phyloP scores from a whole-genome alignment of 2,888 invertebrate species.

The Conistra vaccinii region DNA sequence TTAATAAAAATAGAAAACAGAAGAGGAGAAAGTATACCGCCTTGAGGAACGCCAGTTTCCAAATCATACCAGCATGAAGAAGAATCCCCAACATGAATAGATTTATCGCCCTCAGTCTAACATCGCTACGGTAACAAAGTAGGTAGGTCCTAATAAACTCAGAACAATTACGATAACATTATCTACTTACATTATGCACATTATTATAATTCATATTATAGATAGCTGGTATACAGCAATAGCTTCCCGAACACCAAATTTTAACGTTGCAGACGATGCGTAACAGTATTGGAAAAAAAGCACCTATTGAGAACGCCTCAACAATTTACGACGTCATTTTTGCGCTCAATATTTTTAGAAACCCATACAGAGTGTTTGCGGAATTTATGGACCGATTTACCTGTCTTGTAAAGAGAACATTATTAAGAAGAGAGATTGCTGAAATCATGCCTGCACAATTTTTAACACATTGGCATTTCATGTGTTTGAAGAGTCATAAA shows the following conservation, averaged over 20 bases:
- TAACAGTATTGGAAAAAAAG: constrained; percentile 26
- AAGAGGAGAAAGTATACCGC: too few species aligned
- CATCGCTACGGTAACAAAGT: not conserved
- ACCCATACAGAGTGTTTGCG: not conserved
- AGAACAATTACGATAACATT: not conserved
- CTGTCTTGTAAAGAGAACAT: not conserved
- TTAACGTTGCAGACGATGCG: not conserved
- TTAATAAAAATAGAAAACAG: too few species aligned
- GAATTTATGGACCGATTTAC: constrained; percentile 28
- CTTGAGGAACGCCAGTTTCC: too few species aligned
- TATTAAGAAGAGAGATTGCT: not conserved
- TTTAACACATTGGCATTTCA: not conserved
- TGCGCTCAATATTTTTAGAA: constrained; percentile 10
- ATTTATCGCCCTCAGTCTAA: too few species aligned
- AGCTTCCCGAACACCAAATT: constrained; percentile 7
- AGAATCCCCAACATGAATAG: too few species aligned
- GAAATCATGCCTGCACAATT: not conserved
- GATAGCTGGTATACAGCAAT: not conserved
- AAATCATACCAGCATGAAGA: too few species aligned
- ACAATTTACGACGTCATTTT: constrained; percentile 28
- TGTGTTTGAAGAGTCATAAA: not conserved
- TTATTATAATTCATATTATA: not conserved
- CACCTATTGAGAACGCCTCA: constrained; percentile 24
- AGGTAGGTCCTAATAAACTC: not conserved
- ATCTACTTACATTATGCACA: not conserved